Evolutionary conservation across 2,888 invertebrate genomes (phyloP), one percentile per base, ranked within the genome.

Genomic region (Campaea margaritaria): DNA sequence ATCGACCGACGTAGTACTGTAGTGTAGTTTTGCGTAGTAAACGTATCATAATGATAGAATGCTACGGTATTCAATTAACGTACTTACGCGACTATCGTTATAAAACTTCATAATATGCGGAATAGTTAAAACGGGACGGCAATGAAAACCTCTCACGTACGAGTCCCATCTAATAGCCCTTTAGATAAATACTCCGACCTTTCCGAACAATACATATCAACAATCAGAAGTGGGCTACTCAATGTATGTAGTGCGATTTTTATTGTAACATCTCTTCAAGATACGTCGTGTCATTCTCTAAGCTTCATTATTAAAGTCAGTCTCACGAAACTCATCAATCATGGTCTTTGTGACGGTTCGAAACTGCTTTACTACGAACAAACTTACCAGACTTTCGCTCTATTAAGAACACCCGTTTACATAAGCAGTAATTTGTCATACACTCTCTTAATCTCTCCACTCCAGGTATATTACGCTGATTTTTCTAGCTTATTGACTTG

Each of bases 281-380:
- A 31, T 39, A 48, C 13, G 31, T 48, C 14, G 15, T 44, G 14
- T 51, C 14, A 28, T 44, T 51, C 16, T 39, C 45, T 42, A 47
- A 45, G 45, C 15, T 28, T 14, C 41, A 42, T 45, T 12, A 48
- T 49, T 38, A 46, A 15, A 45, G 45, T 28, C 36, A 31, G 15
- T 31, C 27, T 39, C 57, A 31, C 49, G 34, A 42, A 47, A 16
- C 10, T 28, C 41, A 51, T 58, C 43, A 58, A 58, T 58, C 58
- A 48, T 16, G n/a, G 16, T 31, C 42, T 21, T 8, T 31, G 13
- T 38, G 47, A 52, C 52, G 38, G 27, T 47, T 46, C 34, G 36
- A 52, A 15, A n/a, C 41, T 14, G 15, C 50, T 39, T 43, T 47
- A 47, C 46, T 46, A 39, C 14, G 34, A 31, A 31, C 31, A 31